A percentile compares a stretch with the other conserved stretches of the same genome.
phyloP scores from a whole-genome alignment of 2,888 invertebrate species.

The Catotricha subobsoleta region DNA sequence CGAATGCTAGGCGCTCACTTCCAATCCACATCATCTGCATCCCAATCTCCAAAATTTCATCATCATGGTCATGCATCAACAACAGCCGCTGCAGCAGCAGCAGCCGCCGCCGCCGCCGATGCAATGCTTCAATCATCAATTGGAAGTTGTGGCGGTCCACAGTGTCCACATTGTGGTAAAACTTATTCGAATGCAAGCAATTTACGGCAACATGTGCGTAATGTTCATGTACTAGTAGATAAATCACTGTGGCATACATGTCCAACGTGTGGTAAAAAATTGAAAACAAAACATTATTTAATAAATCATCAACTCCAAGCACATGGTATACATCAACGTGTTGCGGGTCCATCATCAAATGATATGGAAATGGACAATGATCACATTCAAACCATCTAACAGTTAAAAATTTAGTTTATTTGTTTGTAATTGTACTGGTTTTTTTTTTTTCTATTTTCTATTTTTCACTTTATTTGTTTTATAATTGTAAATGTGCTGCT shows the following conservation, averaged over 20 bases:
- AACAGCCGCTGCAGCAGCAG: slow-evolving; percentile 14
- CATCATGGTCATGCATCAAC: slow-evolving; percentile 12
- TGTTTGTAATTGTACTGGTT: background rate
- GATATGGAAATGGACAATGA: background rate
- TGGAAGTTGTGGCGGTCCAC: slow-evolving; percentile 28
- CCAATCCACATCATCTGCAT: slow-evolving; percentile 1
- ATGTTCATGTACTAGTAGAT: slow-evolving; percentile 52
- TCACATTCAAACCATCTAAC: background rate
- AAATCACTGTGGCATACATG: slow-evolving; percentile 54
- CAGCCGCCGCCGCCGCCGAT: slow-evolving; percentile 8
- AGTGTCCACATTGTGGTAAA: slow-evolving; percentile 52
- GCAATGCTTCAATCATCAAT: too few species aligned
- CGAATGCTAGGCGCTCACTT: slow-evolving; percentile 10
- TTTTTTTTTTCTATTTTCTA: too few species aligned
- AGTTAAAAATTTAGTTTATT: slow-evolving; percentile 1
- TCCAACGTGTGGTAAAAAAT: slow-evolving; percentile 53
- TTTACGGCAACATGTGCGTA: slow-evolving; percentile 58
- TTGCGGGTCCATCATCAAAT: background rate
- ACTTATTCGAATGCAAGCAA: slow-evolving; percentile 56
- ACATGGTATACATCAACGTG: slow-evolving; percentile 51
- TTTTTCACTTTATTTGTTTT: background rate
- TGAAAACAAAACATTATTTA: slow-evolving; percentile 59
- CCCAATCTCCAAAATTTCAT: background rate
- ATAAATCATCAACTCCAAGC: slow-evolving; percentile 59
- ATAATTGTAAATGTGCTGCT: too few species aligned